phyloP scores from a whole-genome alignment of 2,888 invertebrate species.

The Trissolcus brochymenae region DNA sequence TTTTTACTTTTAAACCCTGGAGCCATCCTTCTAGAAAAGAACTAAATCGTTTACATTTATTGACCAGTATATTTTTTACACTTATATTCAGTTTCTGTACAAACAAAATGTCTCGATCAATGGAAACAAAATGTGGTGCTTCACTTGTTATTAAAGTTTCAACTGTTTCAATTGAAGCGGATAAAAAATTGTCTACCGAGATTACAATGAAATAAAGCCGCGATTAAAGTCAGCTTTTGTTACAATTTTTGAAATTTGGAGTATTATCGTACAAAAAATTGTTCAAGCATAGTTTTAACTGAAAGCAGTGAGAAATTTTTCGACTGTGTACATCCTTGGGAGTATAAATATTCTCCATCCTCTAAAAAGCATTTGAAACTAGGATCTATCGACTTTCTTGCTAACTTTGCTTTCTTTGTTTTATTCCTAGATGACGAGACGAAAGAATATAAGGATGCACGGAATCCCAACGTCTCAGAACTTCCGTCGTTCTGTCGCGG shows the following conservation, averaged over 20 bases:
- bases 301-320: too few relatives aligned
- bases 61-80: constrained; percentile 54
- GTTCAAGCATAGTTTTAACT: too few relatives aligned
- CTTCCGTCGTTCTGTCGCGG: constrained; percentile 48
- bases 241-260: too few relatives aligned
- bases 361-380: constrained; percentile 10
- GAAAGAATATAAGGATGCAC: constrained; percentile 48
- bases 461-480: constrained; percentile 58
- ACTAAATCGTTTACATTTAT: constrained; percentile 59
- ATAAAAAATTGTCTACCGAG: constrained; percentile 12
- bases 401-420: constrained; percentile 42
- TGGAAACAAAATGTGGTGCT: constrained; percentile 36
- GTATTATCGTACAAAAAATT: too few relatives aligned
- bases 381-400: constrained; percentile 33
- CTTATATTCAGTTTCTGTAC: constrained; percentile 32
- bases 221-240: too few relatives aligned
- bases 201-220: background rate
- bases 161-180: constrained; percentile 3
- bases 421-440: constrained; percentile 44
- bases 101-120: constrained; percentile 49
- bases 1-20: constrained; percentile 14
- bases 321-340: too few relatives aligned
- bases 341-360: constrained; percentile 19
- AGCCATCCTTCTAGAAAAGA: constrained; percentile 11
- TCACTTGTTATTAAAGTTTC: constrained; percentile 24